These are phyloP conservation scores for Notothenia rossii DNA, from an alignment of 2,113 vertebrate genomes.

Conservation along the genomic window DNA sequence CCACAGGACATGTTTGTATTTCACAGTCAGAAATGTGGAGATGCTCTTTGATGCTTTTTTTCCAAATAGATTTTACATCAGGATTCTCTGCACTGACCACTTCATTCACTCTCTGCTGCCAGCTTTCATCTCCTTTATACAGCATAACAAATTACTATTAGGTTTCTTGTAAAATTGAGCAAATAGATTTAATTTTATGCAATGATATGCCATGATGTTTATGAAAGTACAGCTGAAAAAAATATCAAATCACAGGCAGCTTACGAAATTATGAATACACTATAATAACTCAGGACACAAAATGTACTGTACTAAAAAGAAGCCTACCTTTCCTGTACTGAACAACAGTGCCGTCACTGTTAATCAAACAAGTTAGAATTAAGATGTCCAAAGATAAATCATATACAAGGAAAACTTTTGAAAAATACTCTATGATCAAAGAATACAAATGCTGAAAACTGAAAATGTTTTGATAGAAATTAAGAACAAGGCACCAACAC, in stretches of 20 bases:
- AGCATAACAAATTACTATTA: constrained; percentile 41
- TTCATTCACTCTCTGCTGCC: constrained; percentile 29
- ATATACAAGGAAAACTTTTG: background rate
- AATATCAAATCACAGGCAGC: background rate
- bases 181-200: constrained; percentile 45
- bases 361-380: background rate
- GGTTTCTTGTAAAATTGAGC: constrained; percentile 32
- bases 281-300: constrained; percentile 15
- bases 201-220: constrained; percentile 36
- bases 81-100: constrained; percentile 49
- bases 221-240: constrained; percentile 1
- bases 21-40: constrained; percentile 40
- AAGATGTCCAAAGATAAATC: background rate
- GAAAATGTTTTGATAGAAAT: constrained; percentile 41
- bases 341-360: constrained; percentile 10
- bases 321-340: background rate
- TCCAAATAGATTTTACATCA: constrained; percentile 42
- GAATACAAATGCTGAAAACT: constrained; percentile 24
- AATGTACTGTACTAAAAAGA: constrained; percentile 1
- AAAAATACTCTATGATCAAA: constrained; percentile 20
- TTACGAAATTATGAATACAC: constrained; percentile 10
- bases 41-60: constrained; percentile 63
- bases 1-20: constrained; percentile 46
- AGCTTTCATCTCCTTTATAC: constrained; percentile 46
- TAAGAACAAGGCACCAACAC: constrained; percentile 53